A percentile compares a stretch with the other conserved stretches of the same genome.
Conservation (phyloP, 2,113 vertebrate genomes). For the Anhinga rufa region DNA sequence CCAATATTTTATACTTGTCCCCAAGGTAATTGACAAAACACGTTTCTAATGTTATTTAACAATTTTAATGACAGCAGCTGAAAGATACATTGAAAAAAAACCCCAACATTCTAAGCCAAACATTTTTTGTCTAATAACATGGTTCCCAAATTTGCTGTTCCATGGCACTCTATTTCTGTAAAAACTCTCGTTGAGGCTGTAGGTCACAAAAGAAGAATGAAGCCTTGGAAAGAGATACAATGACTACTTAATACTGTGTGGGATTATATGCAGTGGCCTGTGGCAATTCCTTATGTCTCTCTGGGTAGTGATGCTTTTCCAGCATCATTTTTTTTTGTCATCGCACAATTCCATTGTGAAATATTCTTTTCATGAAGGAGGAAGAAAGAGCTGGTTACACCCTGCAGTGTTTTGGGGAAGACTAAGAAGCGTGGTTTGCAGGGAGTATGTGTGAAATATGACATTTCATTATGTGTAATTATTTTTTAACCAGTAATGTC, state of each 20-base stretch:
- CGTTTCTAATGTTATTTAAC: background rate
- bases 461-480: conserved; percentile 56
- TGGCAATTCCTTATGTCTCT: conserved; percentile 40
- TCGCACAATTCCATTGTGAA: conserved; percentile 46
- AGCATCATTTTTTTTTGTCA: conserved; percentile 13
- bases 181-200: background rate
- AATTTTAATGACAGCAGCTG: background rate
- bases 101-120: background rate
- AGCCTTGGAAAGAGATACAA: conserved; percentile 24
- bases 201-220: conserved; percentile 51
- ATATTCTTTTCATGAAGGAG: conserved; percentile 45
- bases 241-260: conserved; percentile 36
- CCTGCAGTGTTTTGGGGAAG: conserved; percentile 55
- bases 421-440: conserved; percentile 30
- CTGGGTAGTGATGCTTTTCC: conserved; percentile 34
- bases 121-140: background rate
- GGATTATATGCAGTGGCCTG: conserved; percentile 46
- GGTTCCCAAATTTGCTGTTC: background rate
- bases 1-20: background rate
- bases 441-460: conserved; percentile 48
- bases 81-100: background rate
- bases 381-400: conserved; percentile 28
- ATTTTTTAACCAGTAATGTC: conserved; percentile 57
- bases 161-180: background rate
- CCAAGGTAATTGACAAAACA: conserved; percentile 15